phyloP scores from a whole-genome alignment of 2,113 vertebrate genomes.

The Erpornis zantholeuca region DNA sequence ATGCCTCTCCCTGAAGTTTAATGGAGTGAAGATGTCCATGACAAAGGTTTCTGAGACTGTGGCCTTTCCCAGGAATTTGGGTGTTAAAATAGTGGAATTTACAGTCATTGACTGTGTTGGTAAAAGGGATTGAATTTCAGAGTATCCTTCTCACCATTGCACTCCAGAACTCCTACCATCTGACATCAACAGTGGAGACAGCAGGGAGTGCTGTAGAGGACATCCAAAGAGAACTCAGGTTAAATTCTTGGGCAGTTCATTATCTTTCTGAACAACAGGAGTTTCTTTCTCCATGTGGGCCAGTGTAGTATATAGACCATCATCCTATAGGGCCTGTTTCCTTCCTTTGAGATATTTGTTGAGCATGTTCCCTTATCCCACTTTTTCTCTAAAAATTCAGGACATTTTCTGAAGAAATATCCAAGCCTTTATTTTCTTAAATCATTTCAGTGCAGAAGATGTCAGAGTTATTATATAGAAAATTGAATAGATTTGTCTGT shows the following conservation, averaged over 20 bases:
- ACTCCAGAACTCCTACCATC: background rate
- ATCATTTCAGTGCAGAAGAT: background rate
- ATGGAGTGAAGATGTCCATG: background rate
- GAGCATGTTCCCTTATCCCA: background rate
- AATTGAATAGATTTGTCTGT: background rate
- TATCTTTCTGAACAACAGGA: background rate
- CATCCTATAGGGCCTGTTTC: background rate
- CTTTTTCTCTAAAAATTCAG: background rate
- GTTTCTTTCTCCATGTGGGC: background rate
- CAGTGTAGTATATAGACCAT: background rate
- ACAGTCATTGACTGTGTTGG: background rate
- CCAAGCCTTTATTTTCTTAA: background rate
- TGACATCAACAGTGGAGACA: too few species aligned
- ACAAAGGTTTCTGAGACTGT: background rate
- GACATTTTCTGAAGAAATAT: background rate
- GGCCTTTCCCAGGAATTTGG: background rate
- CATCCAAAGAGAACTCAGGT: background rate
- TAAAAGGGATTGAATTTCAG: background rate
- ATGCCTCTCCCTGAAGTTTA: background rate
- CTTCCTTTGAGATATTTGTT: background rate
- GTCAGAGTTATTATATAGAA: background rate
- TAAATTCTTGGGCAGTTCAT: background rate
- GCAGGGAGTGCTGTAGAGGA: background rate
- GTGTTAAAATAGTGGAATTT: background rate
- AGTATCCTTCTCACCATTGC: background rate